Evolutionary conservation across 2,797 vertebrate genomes (phyloP), one percentile per base, ranked within the genome.

Genomic region (Muscicapa striata): DNA sequence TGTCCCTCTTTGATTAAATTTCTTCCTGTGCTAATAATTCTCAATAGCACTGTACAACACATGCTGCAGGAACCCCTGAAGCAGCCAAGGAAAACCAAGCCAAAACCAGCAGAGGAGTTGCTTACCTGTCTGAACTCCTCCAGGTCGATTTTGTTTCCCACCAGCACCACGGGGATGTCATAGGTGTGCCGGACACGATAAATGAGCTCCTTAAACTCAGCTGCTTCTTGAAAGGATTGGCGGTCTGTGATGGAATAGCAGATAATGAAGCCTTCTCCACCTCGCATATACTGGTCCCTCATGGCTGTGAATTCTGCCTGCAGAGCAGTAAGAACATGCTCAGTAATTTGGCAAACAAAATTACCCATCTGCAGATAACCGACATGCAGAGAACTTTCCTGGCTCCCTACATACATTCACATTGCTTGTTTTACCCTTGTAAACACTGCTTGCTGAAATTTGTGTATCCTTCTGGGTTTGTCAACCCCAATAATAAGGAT

Each of bases 231-330:
- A 90, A 98, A 98, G 36, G 97, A 98, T 14, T 97, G 98, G 34
- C 94, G 97, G 64, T 97, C 97, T 13, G 97, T 98, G 95, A 98
- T 95, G 52, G 97, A 98, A 45, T 97, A 98, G 92, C 97, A 98
- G 93, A 98, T 98, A 54, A 98, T 97, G 88, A 98, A 98, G 62
- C 97, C 97, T 66, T 98, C 97, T 30, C 98, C 97, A 0, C 97
- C 97, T 88, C 97, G 36, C 97, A 98, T 98, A 10, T 98, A 98
- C 90, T 98, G 97, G 89, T 98, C 98, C 74, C 97, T 90, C 97
- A 98, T 98, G 94, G 97, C 97, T 90, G 97, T 98, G 95, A 98
- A 98, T 96, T 98, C 98, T 68, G 97, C 98, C 98, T 97, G 94
- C 38, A 75, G 59, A 78, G 19, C 14, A 88, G 90, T 55, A 89